Percentiles rank a stretch among this genome's conserved stretches.
Conservation (phyloP, 2,113 vertebrate genomes). For the Sprattus sprattus region DNA sequence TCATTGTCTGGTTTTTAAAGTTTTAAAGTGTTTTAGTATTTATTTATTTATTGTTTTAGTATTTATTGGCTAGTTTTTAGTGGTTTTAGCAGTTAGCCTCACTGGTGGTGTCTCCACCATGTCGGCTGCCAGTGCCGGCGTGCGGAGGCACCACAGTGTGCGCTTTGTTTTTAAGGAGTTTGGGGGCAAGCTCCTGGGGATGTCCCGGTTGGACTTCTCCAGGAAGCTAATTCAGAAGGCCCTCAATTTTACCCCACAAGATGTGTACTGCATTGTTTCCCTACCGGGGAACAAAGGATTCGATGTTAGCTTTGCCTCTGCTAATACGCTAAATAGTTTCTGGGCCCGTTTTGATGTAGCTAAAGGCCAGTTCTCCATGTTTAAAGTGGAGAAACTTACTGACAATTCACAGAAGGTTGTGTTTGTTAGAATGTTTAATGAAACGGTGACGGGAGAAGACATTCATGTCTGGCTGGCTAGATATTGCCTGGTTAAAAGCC, state of each 20-base stretch:
- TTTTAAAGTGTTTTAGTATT: too few relatives aligned
- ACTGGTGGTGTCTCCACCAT: slow-evolving; percentile 27
- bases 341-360: not conserved
- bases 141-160: too few relatives aligned
- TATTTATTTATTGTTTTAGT: too few relatives aligned
- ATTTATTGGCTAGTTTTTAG: too few relatives aligned
- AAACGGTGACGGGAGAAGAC: slow-evolving; percentile 23
- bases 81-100: not conserved
- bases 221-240: too few relatives aligned
- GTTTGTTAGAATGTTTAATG: slow-evolving; percentile 31
- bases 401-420: not conserved
- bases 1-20: too few relatives aligned
- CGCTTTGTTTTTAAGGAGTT: too few relatives aligned
- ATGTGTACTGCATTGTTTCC: not conserved
- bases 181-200: too few relatives aligned
- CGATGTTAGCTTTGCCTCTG: not conserved
- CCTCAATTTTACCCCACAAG: too few relatives aligned
- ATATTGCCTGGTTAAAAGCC: slow-evolving; percentile 15
- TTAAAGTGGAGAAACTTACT: slow-evolving; percentile 4
- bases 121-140: not conserved
- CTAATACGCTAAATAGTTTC: not conserved
- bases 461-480: slow-evolving; percentile 7
- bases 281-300: slow-evolving; percentile 23
- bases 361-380: slow-evolving; percentile 21
- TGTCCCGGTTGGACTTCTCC: too few relatives aligned